These are phyloP conservation scores for Botia kubotai DNA, from an alignment of 2,797 vertebrate species.

Conservation along the genomic window DNA sequence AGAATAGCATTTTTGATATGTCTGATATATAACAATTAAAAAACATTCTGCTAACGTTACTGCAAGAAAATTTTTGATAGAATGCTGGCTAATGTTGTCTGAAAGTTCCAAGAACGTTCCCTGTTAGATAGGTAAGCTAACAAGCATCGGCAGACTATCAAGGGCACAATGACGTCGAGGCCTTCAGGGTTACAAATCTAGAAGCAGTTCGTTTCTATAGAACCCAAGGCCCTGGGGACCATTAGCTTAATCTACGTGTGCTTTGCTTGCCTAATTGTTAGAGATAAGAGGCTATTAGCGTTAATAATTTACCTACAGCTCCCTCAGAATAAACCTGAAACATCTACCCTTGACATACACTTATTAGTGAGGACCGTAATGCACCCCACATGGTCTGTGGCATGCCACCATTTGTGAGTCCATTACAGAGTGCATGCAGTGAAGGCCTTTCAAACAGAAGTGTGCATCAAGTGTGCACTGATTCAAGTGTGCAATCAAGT, in stretches of 20 bases:
- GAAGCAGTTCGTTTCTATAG: conserved; percentile 36
- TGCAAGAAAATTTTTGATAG: neutral
- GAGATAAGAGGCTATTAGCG: conserved; percentile 49
- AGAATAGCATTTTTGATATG: too few relatives aligned
- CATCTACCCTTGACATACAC: conserved; percentile 19
- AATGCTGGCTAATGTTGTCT: neutral
- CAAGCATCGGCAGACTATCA: neutral
- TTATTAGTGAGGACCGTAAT: conserved; percentile 23
- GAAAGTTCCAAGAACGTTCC: neutral
- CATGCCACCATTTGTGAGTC: conserved; percentile 24
- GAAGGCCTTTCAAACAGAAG: conserved; percentile 18
- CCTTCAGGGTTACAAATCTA: conserved; percentile 21
- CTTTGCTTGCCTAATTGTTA: conserved; percentile 43
- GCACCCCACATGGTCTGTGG: conserved; percentile 11
- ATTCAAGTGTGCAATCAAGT: too few relatives aligned
- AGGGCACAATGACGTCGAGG: neutral
- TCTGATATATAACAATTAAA: too few relatives aligned
- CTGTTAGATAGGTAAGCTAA: neutral
- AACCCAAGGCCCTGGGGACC: conserved; percentile 11
- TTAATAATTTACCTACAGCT: conserved; percentile 44
- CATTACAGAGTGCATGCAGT: conserved; percentile 30
- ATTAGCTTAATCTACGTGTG: conserved; percentile 45
- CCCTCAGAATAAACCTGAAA: conserved; percentile 4
- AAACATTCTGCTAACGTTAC: too few relatives aligned
- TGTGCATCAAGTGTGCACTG: neutral